These are phyloP conservation scores for Arnoldichthys spilopterus DNA, from an alignment of 2,797 vertebrate genomes.

Conservation along the genomic window DNA sequence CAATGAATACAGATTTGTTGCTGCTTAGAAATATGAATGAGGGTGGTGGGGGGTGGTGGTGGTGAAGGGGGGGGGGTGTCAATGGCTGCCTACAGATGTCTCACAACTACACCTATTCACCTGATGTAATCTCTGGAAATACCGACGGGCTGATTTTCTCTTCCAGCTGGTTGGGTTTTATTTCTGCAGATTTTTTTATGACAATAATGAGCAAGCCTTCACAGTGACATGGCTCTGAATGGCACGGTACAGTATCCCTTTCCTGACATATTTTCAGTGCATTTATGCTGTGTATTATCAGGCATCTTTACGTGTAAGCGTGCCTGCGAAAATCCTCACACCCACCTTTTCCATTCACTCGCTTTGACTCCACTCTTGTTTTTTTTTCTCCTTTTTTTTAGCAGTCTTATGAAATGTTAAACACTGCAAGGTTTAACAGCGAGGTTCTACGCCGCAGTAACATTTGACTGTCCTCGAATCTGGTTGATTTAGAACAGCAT, in stretches of 20 bases:
- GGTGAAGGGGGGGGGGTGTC: slow-evolving; percentile 1
- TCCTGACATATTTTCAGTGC: slow-evolving; percentile 7
- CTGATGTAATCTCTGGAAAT: slow-evolving; percentile 57
- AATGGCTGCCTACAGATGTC: slow-evolving; percentile 31
- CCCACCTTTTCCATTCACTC: not conserved
- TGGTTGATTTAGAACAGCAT: not conserved
- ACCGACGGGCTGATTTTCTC: not conserved
- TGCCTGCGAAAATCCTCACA: not conserved
- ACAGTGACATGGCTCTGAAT: not conserved
- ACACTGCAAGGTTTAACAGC: not conserved
- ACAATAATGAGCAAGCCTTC: not conserved
- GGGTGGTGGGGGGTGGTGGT: not conserved
- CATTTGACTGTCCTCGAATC: not conserved
- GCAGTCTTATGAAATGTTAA: not conserved
- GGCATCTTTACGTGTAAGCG: not conserved
- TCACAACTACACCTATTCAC: slow-evolving; percentile 28
- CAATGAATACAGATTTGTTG: slow-evolving; percentile 29
- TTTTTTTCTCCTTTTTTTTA: not conserved
- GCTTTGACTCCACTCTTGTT: not conserved
- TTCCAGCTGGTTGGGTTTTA: not conserved
- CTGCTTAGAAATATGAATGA: slow-evolving; percentile 54
- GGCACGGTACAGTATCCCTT: not conserved
- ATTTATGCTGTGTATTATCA: slow-evolving; percentile 1
- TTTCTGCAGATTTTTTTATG: not conserved
- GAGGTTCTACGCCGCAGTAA: not conserved